Evolutionary conservation across 1,140 invertebrate species (phyloP).

Genomic region (Plodia interpunctella): DNA sequence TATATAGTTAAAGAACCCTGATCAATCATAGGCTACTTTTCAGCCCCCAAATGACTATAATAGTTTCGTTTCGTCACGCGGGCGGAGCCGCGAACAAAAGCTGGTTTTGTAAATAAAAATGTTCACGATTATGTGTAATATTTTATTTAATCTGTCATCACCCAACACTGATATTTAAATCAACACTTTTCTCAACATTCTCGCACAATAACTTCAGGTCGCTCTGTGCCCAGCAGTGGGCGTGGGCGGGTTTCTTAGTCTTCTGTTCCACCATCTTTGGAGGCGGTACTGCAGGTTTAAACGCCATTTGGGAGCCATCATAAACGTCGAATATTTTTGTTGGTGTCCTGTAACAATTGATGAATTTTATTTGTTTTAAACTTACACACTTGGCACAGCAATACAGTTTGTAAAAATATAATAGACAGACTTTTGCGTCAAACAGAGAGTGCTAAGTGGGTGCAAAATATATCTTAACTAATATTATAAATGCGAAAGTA

Average conservation of each 20-base stretch:
- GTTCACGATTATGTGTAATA: slow-evolving; percentile 11
- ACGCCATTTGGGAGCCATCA: slow-evolving; percentile 81
- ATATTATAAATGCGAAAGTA: no score
- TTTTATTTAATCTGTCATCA: slow-evolving; percentile 15
- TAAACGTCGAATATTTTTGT: slow-evolving; percentile 77
- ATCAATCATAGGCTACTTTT: no score
- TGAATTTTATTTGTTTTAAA: no score
- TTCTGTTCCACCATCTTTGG: slow-evolving; percentile 47
- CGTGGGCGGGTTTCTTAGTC: slow-evolving; percentile 18
- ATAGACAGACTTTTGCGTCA: no score
- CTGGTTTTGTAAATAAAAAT: slow-evolving; percentile 3
- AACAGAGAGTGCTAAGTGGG: no score
- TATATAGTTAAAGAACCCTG: no score
- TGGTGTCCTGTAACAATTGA: slow-evolving; percentile 43
- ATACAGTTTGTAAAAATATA: no score
- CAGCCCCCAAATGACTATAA: no score
- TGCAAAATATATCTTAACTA: no score
- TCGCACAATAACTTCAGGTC: slow-evolving; percentile 36
- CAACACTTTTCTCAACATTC: slow-evolving; percentile 31
- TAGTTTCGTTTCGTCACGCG: no score
- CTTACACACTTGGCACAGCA: no score
- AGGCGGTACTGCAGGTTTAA: slow-evolving; percentile 80
- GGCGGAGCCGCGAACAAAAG: no score
- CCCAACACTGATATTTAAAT: slow-evolving; percentile 15
- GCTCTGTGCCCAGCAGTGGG: slow-evolving; percentile 40